Conservation (phyloP, 2,113 vertebrate genomes). For the Oreocharis arfaki region DNA sequence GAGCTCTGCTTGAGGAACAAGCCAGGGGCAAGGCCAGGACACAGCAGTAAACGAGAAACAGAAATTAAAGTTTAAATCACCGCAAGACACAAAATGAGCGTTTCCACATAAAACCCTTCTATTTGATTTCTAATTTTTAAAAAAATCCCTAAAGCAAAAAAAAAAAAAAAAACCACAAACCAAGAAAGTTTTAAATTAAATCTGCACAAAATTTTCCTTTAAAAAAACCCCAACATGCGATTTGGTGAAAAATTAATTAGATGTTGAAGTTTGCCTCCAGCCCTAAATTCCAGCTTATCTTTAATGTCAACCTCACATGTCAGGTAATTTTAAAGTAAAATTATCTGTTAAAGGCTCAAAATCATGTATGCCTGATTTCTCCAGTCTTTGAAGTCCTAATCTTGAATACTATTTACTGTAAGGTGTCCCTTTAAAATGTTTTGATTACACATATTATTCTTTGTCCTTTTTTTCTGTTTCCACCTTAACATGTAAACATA, state of each 20-base stretch:
- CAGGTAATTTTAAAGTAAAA: not conserved
- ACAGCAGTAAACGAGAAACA: not conserved
- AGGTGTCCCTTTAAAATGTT: not conserved
- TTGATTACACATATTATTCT: not conserved
- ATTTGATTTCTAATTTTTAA: not conserved
- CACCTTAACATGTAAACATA: not conserved
- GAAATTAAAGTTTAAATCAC: not conserved
- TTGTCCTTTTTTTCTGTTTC: not conserved
- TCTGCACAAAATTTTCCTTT: not conserved
- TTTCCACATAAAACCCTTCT: not conserved
- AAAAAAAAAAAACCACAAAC: not conserved
- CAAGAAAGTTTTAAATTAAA: not conserved
- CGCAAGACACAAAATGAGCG: not conserved
- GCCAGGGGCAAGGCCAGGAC: not conserved
- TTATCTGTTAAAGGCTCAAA: not conserved
- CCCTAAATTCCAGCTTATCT: not conserved
- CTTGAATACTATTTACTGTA: not conserved
- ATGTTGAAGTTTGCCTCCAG: not conserved
- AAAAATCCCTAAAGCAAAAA: not conserved
- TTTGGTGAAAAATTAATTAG: not conserved
- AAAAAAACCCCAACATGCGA: rapidly evolving
- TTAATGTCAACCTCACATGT: not conserved
- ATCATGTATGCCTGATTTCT: not conserved
- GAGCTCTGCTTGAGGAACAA: not conserved
- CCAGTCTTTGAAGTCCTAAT: not conserved